Evolutionary conservation across 2,888 invertebrate genomes (phyloP).

Genomic region (Incurvaria masculella): DNA sequence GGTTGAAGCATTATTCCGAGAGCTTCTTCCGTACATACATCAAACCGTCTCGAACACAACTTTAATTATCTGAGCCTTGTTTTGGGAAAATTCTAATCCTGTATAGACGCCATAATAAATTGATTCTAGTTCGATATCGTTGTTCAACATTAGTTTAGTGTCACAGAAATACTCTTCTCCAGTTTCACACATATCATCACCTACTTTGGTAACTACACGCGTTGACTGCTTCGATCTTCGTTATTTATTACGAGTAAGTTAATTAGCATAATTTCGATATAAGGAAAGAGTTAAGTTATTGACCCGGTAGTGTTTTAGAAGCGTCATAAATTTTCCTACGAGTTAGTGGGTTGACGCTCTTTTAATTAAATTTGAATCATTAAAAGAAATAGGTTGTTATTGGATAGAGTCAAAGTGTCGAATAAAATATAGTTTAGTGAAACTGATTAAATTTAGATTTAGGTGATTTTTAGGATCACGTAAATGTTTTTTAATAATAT

Average conservation of each 20-base stretch:
- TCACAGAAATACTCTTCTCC: not conserved
- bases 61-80: not conserved
- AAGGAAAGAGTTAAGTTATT: constrained; percentile 46
- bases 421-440: too few relatives aligned
- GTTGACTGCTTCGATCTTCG: not conserved
- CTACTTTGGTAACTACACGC: not conserved
- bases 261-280: constrained; percentile 53
- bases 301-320: constrained; percentile 41
- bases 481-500: too few relatives aligned
- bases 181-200: not conserved
- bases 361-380: constrained; percentile 46
- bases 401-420: too few relatives aligned
- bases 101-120: too few relatives aligned
- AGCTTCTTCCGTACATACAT: not conserved
- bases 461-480: too few relatives aligned
- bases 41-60: not conserved
- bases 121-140: not conserved
- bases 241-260: constrained; percentile 48
- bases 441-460: too few relatives aligned
- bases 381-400: too few relatives aligned
- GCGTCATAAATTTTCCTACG: constrained; percentile 36
- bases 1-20: too few relatives aligned
- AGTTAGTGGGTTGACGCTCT: constrained; percentile 30
- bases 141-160: not conserved
- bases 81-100: too few relatives aligned